Percentiles rank a stretch among this genome's conserved stretches.
phyloP scores from a whole-genome alignment of 2,113 vertebrate species.

The Protobothrops mucrosquamatus region DNA sequence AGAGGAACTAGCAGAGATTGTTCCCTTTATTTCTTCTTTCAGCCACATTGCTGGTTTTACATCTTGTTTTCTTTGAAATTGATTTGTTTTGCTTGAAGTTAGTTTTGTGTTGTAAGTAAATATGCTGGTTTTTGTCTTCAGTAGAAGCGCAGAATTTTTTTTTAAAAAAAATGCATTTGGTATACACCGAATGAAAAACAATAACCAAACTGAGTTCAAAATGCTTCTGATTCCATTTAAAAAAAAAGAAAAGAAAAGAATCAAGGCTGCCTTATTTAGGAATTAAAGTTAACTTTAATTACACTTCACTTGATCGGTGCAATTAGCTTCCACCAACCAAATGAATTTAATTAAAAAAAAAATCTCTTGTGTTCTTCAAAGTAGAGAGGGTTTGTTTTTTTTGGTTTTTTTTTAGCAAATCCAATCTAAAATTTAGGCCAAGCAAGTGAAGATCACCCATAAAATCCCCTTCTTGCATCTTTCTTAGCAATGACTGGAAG shows the following conservation, averaged over 20 bases:
- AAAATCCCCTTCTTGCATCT: neutral
- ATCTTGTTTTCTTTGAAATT: neutral
- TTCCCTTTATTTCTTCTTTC: neutral
- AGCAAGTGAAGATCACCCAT: neutral
- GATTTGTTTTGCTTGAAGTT: neutral
- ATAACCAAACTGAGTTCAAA: neutral
- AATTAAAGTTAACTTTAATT: neutral
- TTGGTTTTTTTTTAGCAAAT: neutral
- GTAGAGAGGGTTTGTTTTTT: neutral
- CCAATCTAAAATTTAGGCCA: neutral
- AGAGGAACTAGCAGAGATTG: neutral
- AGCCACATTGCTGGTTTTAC: neutral
- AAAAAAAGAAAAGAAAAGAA: neutral
- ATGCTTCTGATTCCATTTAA: neutral
- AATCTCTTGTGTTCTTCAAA: neutral
- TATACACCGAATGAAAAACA: neutral
- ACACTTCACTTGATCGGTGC: neutral
- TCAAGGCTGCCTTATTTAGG: neutral
- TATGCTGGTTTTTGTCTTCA: neutral
- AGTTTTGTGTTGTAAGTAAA: neutral
- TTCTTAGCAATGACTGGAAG: neutral
- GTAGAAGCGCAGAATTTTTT: neutral
- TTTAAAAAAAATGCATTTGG: neutral
- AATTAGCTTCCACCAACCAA: neutral
- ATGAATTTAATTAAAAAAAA: neutral